phyloP scores from a whole-genome alignment of 2,888 invertebrate species.

The Campoletis raptor region DNA sequence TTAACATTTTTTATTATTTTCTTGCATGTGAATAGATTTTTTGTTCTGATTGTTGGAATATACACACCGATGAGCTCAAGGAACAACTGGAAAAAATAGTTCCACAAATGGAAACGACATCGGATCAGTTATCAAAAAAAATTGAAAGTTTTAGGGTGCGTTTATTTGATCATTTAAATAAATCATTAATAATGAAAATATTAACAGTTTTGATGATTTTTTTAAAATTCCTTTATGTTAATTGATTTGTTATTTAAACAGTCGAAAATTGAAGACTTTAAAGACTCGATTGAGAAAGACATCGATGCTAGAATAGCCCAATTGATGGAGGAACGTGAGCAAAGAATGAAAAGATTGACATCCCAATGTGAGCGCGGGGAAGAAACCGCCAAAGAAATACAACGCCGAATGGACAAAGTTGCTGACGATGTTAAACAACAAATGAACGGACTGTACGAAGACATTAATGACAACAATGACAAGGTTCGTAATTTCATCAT shows the following conservation, averaged over 20 bases:
- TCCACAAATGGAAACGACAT: constrained; percentile 87
- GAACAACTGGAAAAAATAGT: constrained; percentile 86
- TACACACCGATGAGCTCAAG: constrained; percentile 87
- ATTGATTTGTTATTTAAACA: constrained; percentile 70
- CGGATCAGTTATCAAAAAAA: constrained; percentile 86
- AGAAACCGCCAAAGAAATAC: constrained; percentile 85
- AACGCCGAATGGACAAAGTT: constrained; percentile 85
- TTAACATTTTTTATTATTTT: neutral
- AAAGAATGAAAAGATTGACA: constrained; percentile 84
- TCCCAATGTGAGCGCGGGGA: constrained; percentile 85
- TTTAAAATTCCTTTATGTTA: neutral
- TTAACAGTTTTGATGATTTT: neutral
- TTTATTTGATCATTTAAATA: neutral
- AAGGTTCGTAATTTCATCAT: constrained; percentile 81
- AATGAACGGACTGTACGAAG: constrained; percentile 81
- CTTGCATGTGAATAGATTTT: constrained; percentile 86
- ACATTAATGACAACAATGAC: constrained; percentile 82
- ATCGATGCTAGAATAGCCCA: constrained; percentile 86
- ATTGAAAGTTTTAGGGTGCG: constrained; percentile 87
- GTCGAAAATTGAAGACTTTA: constrained; percentile 86
- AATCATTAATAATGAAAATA: neutral
- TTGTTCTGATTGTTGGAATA: constrained; percentile 88
- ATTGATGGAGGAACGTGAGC: constrained; percentile 85
- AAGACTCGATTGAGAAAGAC: constrained; percentile 86
- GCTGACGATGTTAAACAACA: constrained; percentile 84